Base-by-base conservation (phyloP, 2,113 vertebrate genomes). In the Caranx ignobilis region DNA sequence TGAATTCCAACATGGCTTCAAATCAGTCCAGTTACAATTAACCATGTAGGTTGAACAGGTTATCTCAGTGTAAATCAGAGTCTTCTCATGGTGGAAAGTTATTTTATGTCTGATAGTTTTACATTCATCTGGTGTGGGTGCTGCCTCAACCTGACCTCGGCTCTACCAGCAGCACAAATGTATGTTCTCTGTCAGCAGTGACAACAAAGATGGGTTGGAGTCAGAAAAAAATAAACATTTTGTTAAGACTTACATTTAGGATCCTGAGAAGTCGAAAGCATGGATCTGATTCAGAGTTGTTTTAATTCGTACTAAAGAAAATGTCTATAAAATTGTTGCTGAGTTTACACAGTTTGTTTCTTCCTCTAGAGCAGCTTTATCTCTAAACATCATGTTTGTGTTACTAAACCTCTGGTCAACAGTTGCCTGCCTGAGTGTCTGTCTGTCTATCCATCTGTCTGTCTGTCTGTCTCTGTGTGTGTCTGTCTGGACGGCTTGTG, bases 391-490 rank as follows among this genome's bases (percentile, higher is more conserved):
- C 4, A 1, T 68, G 73, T 77, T 75, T 62, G 37, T 79, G 41
- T 72, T 43, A 66, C 77, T 59, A 0, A 63, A 83, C 59, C 82
- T 85, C 79, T 62, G 32, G 82, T 69, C 76, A 67, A 63, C 81
- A 13, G 57, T 70, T 71, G 71, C 47, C 52, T 81, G 56, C 19
- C 45, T 59, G 57, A 39, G 41, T 78, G 77, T 41, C 10, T 78
- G 52, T 56, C 72, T 71, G 71, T 52, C 64, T 50, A 45, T 71
- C 52, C 65, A 6, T 62, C 45, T 35, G 21, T 59, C 19, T 48
- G 45, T 61, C 21, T 39, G 54, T 41, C 57, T 63, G 65, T 50
- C 11, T 73, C 26, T 11, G 1, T 66, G 37, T 75, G 15, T 59
- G 70, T 79, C 39, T 74, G 70, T 78, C 15, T 84, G 71, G 35